Evolutionary conservation across 2,113 vertebrate genomes (phyloP).

Genomic region (Nycticorax nycticorax): DNA sequence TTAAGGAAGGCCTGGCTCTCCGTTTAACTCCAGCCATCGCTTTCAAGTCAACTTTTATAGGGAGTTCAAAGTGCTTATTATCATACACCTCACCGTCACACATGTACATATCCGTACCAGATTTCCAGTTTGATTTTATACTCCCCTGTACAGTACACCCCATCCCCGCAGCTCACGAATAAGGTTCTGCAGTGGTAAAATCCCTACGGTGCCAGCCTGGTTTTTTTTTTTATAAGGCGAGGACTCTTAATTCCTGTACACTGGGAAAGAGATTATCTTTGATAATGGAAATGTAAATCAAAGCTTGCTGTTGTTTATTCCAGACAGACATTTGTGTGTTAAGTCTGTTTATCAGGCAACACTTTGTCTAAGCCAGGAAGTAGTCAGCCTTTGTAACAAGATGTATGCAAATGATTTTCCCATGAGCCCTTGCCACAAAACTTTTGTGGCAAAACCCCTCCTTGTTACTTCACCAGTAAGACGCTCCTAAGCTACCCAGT

Average conservation of each 20-base stretch:
- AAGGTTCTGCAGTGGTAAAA: conserved; percentile 49
- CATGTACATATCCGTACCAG: not conserved
- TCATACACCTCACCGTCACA: not conserved
- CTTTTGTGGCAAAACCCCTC: conserved; percentile 67
- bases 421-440: conserved; percentile 71
- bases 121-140: conserved; percentile 31
- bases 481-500: conserved; percentile 68
- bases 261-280: conserved; percentile 78
- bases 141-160: not conserved
- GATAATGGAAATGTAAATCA: conserved; percentile 82
- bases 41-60: conserved; percentile 55
- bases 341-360: conserved; percentile 83
- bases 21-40: not conserved
- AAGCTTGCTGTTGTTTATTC: conserved; percentile 81
- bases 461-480: conserved; percentile 71
- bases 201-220: conserved; percentile 26
- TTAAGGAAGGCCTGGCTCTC: conserved; percentile 27
- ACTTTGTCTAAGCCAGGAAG: conserved; percentile 83
- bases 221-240: conserved; percentile 39
- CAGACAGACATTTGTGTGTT: conserved; percentile 83
- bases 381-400: conserved; percentile 80
- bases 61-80: conserved; percentile 32
- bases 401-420: conserved; percentile 80
- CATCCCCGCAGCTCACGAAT: not conserved
- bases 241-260: conserved; percentile 74